phyloP scores from a whole-genome alignment of 2,888 invertebrate genomes.

The Drosophila mulleri region DNA sequence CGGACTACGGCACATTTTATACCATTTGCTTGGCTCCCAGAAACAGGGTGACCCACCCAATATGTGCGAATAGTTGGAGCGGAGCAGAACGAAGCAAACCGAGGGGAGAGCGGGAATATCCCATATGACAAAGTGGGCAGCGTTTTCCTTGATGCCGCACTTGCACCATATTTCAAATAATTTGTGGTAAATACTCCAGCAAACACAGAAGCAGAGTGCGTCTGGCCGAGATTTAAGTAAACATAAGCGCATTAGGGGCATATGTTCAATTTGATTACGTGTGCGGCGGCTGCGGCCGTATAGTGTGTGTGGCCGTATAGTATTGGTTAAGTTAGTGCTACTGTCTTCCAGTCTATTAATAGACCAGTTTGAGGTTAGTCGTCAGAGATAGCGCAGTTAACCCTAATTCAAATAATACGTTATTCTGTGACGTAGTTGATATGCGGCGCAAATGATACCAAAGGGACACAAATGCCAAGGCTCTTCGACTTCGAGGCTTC shows the following conservation, averaged over 20 bases:
- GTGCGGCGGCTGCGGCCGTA: constrained; percentile 20
- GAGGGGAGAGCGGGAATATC: constrained; percentile 47
- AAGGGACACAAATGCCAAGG: neutral
- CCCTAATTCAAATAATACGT: constrained; percentile 4
- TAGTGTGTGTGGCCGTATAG: neutral
- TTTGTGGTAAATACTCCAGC: constrained; percentile 75
- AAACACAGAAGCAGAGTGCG: constrained; percentile 64
- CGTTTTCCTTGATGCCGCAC: constrained; percentile 66
- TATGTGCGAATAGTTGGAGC: constrained; percentile 10
- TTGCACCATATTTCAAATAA: constrained; percentile 74
- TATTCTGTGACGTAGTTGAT: neutral
- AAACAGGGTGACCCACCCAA: constrained; percentile 58
- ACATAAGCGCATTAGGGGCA: constrained; percentile 65
- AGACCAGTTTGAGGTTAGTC: constrained; percentile 17
- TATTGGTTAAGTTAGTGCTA: constrained; percentile 11
- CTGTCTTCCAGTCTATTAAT: constrained; percentile 39
- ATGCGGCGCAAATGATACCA: neutral
- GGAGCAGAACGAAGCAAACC: neutral
- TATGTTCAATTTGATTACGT: constrained; percentile 64
- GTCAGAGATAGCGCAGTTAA: constrained; percentile 3
- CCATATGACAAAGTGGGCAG: constrained; percentile 53
- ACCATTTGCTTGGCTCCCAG: constrained; percentile 27
- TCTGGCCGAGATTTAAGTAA: constrained; percentile 61
- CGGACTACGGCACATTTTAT: constrained; percentile 49
- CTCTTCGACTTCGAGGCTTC: neutral